Percentiles rank a stretch among this genome's conserved stretches.
Evolutionary conservation across 37 sponge, comb jelly and placozoan genomes (phyloP).

Genomic region (Tethya wilhelma): DNA sequence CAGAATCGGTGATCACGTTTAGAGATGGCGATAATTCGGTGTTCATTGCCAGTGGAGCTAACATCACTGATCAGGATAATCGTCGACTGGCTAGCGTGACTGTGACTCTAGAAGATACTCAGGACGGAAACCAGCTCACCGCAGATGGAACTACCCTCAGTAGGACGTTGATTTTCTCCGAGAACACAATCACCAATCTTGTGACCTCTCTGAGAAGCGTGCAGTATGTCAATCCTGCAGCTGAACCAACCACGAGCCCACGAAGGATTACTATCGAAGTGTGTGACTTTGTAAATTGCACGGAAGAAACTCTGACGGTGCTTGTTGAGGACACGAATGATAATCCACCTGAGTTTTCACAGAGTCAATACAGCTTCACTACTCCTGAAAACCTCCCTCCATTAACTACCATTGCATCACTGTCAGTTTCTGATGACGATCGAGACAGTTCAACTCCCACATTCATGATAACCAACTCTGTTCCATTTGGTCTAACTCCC

Average conservation of each 20-base stretch:
- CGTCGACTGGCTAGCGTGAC: neutral
- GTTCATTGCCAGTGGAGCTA: slow-evolving; percentile 34
- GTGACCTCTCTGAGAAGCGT: slow-evolving; percentile 39
- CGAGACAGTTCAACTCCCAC: neutral
- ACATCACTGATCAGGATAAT: slow-evolving; percentile 65
- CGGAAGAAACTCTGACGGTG: slow-evolving; percentile 2
- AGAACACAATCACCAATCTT: slow-evolving; percentile 12
- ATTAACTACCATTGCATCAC: slow-evolving; percentile 26
- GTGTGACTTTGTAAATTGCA: slow-evolving; percentile 30
- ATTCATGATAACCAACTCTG: slow-evolving; percentile 2
- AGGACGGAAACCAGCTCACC: slow-evolving; percentile 24
- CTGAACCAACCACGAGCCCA: slow-evolving; percentile 43
- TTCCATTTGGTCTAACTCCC: neutral
- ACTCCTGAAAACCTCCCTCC: slow-evolving; percentile 22
- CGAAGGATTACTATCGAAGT: slow-evolving; percentile 50
- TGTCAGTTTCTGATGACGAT: slow-evolving; percentile 61
- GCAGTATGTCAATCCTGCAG: slow-evolving; percentile 28
- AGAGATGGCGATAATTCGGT: slow-evolving; percentile 45
- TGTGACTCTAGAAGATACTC: slow-evolving; percentile 14
- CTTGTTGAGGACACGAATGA: slow-evolving; percentile 53
- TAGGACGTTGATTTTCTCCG: slow-evolving; percentile 7
- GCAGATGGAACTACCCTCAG: slow-evolving; percentile 12
- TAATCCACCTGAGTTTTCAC: slow-evolving; percentile 63
- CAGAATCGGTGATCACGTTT: slow-evolving; percentile 1
- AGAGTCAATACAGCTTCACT: slow-evolving; percentile 27